Conservation (phyloP, 2,888 invertebrate genomes). For the Beris morrisii region DNA sequence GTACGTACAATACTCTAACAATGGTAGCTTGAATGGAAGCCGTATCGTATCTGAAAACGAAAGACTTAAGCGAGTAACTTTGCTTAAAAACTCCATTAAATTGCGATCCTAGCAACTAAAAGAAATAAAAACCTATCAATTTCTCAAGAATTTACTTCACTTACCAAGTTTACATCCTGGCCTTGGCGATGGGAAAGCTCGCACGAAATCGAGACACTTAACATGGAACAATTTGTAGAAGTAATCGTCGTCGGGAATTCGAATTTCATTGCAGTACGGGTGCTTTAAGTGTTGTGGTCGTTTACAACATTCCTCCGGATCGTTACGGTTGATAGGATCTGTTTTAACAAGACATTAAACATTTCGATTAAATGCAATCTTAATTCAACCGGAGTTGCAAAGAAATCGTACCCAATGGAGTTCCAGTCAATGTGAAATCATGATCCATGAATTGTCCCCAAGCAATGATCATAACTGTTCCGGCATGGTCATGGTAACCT, state of each 20-base stretch:
- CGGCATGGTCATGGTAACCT: slow-evolving; percentile 90
- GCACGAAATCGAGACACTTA: slow-evolving; percentile 86
- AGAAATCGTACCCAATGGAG: slow-evolving; percentile 73
- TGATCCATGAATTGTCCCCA: slow-evolving; percentile 97
- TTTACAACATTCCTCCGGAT: slow-evolving; percentile 88
- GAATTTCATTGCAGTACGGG: slow-evolving; percentile 88
- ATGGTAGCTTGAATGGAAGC: no score
- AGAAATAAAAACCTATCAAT: not conserved
- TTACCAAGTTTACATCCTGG: slow-evolving; percentile 85
- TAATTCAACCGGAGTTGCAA: not conserved
- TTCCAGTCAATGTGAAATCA: slow-evolving; percentile 86
- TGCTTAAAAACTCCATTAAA: not conserved
- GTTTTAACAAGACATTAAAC: slow-evolving; percentile 7
- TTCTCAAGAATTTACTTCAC: slow-evolving; percentile 40
- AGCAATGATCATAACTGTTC: slow-evolving; percentile 89
- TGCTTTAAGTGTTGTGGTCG: slow-evolving; percentile 80
- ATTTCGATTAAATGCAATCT: not conserved
- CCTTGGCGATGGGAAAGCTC: slow-evolving; percentile 83
- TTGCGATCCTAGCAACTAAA: not conserved
- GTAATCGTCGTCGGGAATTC: slow-evolving; percentile 85
- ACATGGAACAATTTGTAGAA: slow-evolving; percentile 85
- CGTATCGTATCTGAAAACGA: slow-evolving; percentile 1
- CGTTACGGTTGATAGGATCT: slow-evolving; percentile 85
- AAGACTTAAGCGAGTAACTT: slow-evolving; percentile 19
- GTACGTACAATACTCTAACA: no score